These are phyloP conservation scores for Xestia xanthographa DNA, from an alignment of 2,888 invertebrate species.

Conservation along the genomic window DNA sequence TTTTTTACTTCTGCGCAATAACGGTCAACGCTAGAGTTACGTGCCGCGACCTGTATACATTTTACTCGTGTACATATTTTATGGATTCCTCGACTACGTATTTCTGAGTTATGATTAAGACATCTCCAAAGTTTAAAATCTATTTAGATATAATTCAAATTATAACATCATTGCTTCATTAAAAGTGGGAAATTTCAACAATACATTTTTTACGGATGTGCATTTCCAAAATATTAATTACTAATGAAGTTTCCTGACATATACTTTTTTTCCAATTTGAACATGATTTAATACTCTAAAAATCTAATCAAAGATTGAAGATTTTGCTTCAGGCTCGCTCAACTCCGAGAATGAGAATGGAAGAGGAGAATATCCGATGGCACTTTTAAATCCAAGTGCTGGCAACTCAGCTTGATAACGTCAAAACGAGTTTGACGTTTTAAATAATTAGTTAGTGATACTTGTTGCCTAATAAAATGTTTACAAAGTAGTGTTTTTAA, in stretches of 20 bases:
- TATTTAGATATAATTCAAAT: not conserved
- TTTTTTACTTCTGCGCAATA: no score
- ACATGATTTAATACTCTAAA: no score
- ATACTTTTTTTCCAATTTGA: no score
- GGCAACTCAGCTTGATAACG: conserved; percentile 32
- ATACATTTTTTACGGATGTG: not conserved
- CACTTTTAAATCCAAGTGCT: conserved; percentile 1
- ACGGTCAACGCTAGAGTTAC: no score
- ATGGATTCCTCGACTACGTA: not conserved
- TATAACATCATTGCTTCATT: not conserved
- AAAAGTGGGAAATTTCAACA: not conserved
- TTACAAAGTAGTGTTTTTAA: conserved; percentile 64
- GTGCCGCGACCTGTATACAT: no score
- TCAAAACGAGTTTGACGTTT: conserved; percentile 42
- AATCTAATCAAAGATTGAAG: no score
- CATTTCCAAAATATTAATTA: not conserved
- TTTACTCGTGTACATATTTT: not conserved
- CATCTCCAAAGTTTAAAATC: not conserved
- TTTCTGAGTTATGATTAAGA: not conserved
- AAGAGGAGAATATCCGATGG: not conserved
- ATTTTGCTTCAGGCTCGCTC: no score
- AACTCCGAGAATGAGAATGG: no score
- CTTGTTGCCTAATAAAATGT: conserved; percentile 69
- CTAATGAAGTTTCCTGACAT: no score
- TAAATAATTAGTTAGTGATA: not conserved